phyloP scores from a whole-genome alignment of 2,113 vertebrate species.

The Cryptomyrus ogoouensis region DNA sequence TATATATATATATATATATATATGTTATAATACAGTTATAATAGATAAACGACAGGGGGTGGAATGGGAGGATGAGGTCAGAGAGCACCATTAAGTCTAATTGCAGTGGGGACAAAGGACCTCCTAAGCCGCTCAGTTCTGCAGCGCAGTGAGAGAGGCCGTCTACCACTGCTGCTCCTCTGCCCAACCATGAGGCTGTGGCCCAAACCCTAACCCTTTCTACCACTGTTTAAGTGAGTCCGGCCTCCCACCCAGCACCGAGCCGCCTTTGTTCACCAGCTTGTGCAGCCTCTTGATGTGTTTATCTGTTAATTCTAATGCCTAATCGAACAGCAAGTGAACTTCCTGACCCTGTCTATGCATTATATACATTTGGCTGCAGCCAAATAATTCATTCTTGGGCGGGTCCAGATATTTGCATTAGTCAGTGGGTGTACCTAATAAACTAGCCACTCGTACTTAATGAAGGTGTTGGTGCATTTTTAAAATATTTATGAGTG shows the following conservation, averaged over 20 bases:
- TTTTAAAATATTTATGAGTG: background rate
- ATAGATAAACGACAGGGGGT: no score
- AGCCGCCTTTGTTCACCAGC: background rate
- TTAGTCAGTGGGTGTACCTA: background rate
- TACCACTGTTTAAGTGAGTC: background rate
- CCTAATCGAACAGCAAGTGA: background rate
- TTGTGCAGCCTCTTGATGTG: background rate
- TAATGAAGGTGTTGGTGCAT: background rate
- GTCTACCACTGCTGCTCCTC: no score
- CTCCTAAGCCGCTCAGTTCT: no score
- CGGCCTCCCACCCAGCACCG: background rate
- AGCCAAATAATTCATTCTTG: background rate
- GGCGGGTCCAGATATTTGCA: background rate
- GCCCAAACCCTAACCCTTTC: no score
- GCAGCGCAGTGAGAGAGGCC: no score
- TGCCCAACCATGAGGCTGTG: no score
- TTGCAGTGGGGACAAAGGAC: no score
- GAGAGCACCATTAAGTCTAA: no score
- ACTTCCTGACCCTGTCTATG: background rate
- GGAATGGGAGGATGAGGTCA: no score
- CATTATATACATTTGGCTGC: background rate
- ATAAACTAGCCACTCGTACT: background rate
- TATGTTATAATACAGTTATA: no score
- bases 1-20: no score
- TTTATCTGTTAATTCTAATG: background rate